Evolutionary conservation across 2,113 vertebrate genomes (phyloP), one percentile per base, ranked within the genome.

Genomic region (Gasterosteus nipponicus): DNA sequence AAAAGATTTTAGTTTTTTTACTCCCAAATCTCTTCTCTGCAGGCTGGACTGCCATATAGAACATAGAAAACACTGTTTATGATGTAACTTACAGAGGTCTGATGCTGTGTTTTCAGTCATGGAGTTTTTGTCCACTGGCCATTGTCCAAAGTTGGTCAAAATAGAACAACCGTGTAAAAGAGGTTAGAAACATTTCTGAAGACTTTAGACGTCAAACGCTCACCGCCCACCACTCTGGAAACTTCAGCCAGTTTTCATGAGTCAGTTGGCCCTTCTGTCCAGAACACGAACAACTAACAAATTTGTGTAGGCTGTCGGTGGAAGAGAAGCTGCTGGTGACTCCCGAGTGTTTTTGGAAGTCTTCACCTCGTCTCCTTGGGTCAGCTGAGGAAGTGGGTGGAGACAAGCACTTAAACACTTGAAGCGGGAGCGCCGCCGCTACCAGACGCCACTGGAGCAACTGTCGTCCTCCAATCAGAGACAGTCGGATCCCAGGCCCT

Each of bases 271-370:
- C 46, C 57, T 79, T 78, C 38, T 64, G 68, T 76, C 79, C 47
- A 19, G 67, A 80, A 62, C 42, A 65, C 54, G 22, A 26, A 26
- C 12, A 33, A 39, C 51, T 33, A 60, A 46, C 29, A 3, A 35
- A 54, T n/a, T 54, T 74, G 44, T 64, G n/a, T 62, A 67, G n/a
- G 67, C 83, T 57, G 83, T 69, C 65, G 46, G 49, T 67, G 60
- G 35, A 68, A 74, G 71, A 71, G 60, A 75, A 67, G 75, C 83
- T 69, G 83, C 78, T 78, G 79, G 66, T 82, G 57, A 42, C 60
- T 82, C 62, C 71, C 1, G 60, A 82, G 83, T 78, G 79, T 68
- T 85, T 82, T 67, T 73, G 73, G 76, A 44, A 5, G 73, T 78
- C 58, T 46, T 78, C 61, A 75, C 54, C 70, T 75, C 71, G 41